These are phyloP conservation scores for Galerucella nymphaeae DNA, from an alignment of 2,888 invertebrate genomes.

Conservation along the genomic window DNA sequence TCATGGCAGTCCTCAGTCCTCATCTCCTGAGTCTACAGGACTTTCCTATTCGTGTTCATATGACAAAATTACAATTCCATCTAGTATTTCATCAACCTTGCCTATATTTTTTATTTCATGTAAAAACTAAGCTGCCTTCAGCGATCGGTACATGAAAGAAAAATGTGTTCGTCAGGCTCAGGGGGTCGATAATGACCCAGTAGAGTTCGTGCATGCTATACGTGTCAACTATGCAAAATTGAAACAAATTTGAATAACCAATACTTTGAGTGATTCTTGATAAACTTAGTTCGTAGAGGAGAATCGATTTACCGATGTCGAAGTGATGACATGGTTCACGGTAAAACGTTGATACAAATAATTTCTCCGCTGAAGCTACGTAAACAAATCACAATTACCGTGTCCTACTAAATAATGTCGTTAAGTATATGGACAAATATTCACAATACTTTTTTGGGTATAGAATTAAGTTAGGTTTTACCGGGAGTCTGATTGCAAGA, in stretches of 20 bases:
- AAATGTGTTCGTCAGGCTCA: background rate
- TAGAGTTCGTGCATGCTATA: background rate
- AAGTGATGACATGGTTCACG: too few species aligned
- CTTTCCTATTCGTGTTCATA: background rate
- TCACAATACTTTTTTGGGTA: too few species aligned
- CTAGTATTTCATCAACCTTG: background rate
- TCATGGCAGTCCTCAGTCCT: background rate
- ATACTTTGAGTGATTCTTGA: background rate
- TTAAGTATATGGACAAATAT: too few species aligned
- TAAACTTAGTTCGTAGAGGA: background rate
- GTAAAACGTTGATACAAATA: too few species aligned
- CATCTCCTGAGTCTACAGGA: background rate
- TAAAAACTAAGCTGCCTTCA: background rate
- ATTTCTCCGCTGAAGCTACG: too few species aligned
- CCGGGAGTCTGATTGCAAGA: too few species aligned
- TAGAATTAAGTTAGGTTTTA: too few species aligned
- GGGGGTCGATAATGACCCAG: background rate
- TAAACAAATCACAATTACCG: too few species aligned
- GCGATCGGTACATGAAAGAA: background rate
- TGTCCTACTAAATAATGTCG: too few species aligned
- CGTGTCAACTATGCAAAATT: too few species aligned
- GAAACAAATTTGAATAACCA: too few species aligned
- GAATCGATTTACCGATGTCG: too few species aligned
- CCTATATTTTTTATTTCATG: background rate
- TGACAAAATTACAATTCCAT: background rate